phyloP scores from a whole-genome alignment of 2,888 invertebrate species.

The Polyommatus icarus region DNA sequence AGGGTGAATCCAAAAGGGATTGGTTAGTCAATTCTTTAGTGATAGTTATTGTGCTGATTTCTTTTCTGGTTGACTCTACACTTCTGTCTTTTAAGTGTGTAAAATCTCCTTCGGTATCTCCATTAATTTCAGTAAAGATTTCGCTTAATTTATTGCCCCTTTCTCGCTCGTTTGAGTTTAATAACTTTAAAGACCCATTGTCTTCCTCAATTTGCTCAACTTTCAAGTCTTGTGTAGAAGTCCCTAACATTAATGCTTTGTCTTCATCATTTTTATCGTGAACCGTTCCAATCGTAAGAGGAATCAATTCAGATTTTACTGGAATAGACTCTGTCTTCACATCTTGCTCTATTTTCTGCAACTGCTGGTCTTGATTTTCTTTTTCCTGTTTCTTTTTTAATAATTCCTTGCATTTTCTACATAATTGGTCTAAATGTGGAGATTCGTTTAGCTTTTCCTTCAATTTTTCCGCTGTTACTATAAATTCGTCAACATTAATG shows the following conservation, averaged over 20 bases:
- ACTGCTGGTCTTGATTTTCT: neutral
- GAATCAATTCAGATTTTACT: neutral
- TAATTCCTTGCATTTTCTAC: neutral
- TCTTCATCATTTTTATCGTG: neutral
- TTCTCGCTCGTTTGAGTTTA: neutral
- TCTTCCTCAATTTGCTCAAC: neutral
- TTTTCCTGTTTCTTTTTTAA: neutral
- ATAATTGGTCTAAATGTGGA: constrained; percentile 6
- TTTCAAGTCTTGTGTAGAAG: neutral
- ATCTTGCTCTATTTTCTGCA: neutral
- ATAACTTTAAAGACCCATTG: neutral
- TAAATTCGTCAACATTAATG: constrained; percentile 25
- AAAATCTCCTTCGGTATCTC: neutral
- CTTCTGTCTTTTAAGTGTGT: neutral
- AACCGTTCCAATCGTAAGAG: neutral
- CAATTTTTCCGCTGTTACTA: constrained; percentile 5
- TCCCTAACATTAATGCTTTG: neutral
- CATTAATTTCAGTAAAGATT: neutral
- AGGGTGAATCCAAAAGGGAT: neutral
- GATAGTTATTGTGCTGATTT: neutral
- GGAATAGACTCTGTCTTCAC: neutral
- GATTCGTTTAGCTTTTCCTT: neutral
- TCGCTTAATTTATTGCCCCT: neutral
- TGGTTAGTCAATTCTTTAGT: constrained; percentile 2
- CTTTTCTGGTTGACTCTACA: neutral